These are phyloP conservation scores for Erythrolamprus reginae DNA, from an alignment of 2,113 vertebrate genomes.

Conservation along the genomic window DNA sequence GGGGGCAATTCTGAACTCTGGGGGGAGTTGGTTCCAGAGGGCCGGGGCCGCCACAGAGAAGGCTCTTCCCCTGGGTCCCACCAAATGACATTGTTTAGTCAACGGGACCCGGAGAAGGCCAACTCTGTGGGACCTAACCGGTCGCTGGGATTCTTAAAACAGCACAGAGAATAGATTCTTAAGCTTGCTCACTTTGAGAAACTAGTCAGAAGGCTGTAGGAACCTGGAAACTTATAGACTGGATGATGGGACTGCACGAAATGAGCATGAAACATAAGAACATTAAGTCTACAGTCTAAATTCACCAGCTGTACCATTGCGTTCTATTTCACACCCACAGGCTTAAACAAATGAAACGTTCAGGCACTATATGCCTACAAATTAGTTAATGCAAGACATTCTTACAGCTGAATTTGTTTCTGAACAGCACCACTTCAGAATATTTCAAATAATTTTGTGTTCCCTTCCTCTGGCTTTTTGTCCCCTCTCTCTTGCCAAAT, in stretches of 20 bases:
- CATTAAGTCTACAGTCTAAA: neutral
- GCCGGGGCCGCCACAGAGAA: no score
- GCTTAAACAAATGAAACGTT: neutral
- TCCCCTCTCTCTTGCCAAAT: neutral
- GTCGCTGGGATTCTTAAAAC: no score
- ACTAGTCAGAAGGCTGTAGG: neutral
- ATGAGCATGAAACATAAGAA: neutral
- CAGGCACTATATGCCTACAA: neutral
- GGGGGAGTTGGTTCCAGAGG: no score
- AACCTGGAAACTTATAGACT: neutral
- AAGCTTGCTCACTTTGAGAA: neutral
- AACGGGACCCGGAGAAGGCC: no score
- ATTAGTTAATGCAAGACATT: neutral
- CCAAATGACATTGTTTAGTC: no score
- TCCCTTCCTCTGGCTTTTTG: neutral
- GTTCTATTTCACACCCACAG: neutral
- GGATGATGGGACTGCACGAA: neutral
- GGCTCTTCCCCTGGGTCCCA: no score
- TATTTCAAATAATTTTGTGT: neutral
- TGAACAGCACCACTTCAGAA: neutral
- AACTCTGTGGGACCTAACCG: no score
- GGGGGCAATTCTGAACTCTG: no score
- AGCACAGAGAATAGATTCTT: neutral
- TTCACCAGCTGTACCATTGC: neutral
- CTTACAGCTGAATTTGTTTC: neutral